These are phyloP conservation scores for Oedothorax gibbosus DNA, from an alignment of 1,140 invertebrate genomes.

Conservation along the genomic window DNA sequence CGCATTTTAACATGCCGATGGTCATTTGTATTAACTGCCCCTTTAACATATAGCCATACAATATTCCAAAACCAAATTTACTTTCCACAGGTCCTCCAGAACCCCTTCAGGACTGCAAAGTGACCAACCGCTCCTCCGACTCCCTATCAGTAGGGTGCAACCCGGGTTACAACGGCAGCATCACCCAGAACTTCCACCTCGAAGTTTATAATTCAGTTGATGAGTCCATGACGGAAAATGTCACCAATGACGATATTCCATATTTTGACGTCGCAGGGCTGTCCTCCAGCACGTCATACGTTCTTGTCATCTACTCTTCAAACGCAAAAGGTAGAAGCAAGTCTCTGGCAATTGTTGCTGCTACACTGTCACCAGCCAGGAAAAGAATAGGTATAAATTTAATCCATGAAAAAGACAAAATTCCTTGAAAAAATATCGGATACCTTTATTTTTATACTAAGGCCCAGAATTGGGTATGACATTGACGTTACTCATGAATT, in stretches of 20 bases:
- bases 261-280: conserved; percentile 52
- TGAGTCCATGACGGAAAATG: conserved; percentile 55
- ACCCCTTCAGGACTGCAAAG: conserved; percentile 63
- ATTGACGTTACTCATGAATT: too few relatives aligned
- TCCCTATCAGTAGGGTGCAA: conserved; percentile 79
- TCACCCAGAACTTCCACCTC: conserved; percentile 82
- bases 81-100: conserved; percentile 64
- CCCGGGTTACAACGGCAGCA: conserved; percentile 82
- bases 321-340: conserved; percentile 53
- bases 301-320: conserved; percentile 39
- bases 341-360: conserved; percentile 5
- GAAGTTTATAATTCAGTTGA: conserved; percentile 76
- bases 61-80: neutral
- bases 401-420: conserved; percentile 66
- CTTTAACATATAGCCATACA: too few relatives aligned
- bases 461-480: too few relatives aligned
- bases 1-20: too few relatives aligned
- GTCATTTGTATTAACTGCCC: too few relatives aligned
- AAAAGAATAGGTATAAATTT: conserved; percentile 71
- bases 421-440: too few relatives aligned
- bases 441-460: too few relatives aligned
- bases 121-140: conserved; percentile 64
- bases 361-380: conserved; percentile 67
- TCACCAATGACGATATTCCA: conserved; percentile 56
- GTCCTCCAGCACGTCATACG: conserved; percentile 28